Evolutionary conservation across 2,797 vertebrate genomes (phyloP), one percentile per base, ranked within the genome.

Genomic region (Hafferia zeledoni): DNA sequence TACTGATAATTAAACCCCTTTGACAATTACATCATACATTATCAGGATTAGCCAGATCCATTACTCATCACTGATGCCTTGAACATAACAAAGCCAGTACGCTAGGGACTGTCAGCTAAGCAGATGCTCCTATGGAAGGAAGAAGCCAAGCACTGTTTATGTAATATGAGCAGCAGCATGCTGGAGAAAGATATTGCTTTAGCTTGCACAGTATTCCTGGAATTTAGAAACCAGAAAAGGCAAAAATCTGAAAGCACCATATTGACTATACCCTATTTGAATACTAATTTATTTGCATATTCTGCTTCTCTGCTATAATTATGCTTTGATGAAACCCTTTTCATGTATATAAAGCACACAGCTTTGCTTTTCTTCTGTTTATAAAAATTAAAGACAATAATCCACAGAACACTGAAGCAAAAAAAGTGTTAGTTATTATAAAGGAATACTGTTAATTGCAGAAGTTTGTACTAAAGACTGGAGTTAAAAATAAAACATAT

Each of bases 1-100:
- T 97, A 97, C 97, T 97, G 98, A 98, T 98, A 98, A 99, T 99
- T 98, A 99, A 99, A 98, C 97, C 97, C 98, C 98, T 98, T 97
- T 99, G 98, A 98, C 98, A 98, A 98, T 99, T 98, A 98, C 99
- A 98, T 99, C 99, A 99, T 98, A 94, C 98, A 97, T 98, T 98
- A 98, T 98, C 98, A 97, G 98, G 97, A 98, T 97, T 97, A 98
- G 97, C 98, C 98, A 98, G 97, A 98, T 98, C 98, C 98, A 98
- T 99, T 98, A 98, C 98, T 98, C 97, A 97, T 90, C 97, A 98
- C 98, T 98, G 98, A 98, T 98, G 97, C 95, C 97, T 95, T 93
- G 96, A 97, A 98, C 97, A 97, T 97, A 98, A 98, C 97, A 98
- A 96, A 97, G 95, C 90, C 94, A 90, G 89, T 80, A 83, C 96